Conservation (phyloP, 2,113 vertebrate genomes). For the Dicerorhinus sumatrensis region DNA sequence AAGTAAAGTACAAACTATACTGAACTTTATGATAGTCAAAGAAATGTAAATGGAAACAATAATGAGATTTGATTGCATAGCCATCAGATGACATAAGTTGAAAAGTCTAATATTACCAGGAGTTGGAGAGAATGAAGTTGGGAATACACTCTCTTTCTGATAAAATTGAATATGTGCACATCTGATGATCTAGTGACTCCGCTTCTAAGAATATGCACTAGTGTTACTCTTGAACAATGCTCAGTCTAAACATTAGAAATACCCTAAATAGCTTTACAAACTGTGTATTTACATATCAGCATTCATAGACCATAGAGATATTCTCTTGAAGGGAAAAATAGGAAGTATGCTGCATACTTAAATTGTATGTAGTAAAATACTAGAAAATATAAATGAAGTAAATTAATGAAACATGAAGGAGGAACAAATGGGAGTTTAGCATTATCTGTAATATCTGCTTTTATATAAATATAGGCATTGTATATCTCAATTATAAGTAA, state of each 20-base stretch:
- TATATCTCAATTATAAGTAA: neutral
- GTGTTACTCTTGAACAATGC: neutral
- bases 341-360: neutral
- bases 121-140: neutral
- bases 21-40: neutral
- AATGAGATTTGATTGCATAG: neutral
- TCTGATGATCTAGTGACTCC: neutral
- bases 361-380: neutral
- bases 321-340: neutral
- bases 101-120: neutral
- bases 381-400: neutral
- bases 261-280: neutral
- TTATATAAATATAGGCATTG: neutral
- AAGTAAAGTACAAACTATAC: neutral
- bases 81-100: neutral
- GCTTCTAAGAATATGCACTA: neutral
- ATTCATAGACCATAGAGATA: neutral
- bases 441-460: neutral
- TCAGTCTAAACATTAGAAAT: neutral
- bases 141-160: neutral
- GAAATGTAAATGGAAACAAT: neutral
- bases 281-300: neutral
- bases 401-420: neutral
- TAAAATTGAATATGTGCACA: neutral
- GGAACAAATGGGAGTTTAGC: neutral